phyloP scores from a whole-genome alignment of 2,888 invertebrate genomes.

The Drosophila histrio region DNA sequence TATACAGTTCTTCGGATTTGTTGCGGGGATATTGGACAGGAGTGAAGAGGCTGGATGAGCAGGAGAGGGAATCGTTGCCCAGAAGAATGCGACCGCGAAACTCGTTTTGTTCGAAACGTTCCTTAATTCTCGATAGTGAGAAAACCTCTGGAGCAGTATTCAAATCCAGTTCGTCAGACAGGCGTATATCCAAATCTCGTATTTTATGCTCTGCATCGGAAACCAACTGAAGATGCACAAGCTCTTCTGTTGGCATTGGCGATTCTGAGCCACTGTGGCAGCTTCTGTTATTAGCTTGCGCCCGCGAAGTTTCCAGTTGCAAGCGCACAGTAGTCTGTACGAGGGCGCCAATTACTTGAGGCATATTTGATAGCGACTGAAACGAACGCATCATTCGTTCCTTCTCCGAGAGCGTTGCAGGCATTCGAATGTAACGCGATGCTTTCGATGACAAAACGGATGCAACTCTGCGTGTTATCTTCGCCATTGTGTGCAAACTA shows the following conservation, averaged over 20 bases:
- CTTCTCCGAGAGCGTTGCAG: conserved; percentile 79
- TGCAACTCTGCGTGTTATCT: conserved; percentile 77
- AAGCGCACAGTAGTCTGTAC: conserved; percentile 62
- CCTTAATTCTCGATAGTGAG: conserved; percentile 71
- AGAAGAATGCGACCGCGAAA: conserved; percentile 78
- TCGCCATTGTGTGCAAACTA: conserved; percentile 66
- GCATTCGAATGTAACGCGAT: conserved; percentile 80
- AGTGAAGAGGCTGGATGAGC: conserved; percentile 72
- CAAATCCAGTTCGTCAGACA: conserved; percentile 39
- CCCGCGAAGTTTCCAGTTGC: conserved; percentile 42
- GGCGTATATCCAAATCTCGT: conserved; percentile 73
- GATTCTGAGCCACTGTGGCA: conserved; percentile 6
- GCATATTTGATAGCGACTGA: conserved; percentile 74
- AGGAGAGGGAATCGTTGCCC: conserved; percentile 66
- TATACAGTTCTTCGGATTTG: conserved; percentile 71
- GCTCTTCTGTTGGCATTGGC: conserved; percentile 37
- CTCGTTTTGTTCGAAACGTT: conserved; percentile 81
- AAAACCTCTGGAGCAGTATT: conserved; percentile 63
- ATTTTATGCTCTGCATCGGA: conserved; percentile 77
- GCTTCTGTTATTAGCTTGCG: conserved; percentile 6
- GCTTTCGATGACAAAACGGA: conserved; percentile 76
- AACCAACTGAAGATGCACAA: conserved; percentile 71
- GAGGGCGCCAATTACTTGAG: conserved; percentile 78
- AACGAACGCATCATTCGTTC: conserved; percentile 76
- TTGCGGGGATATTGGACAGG: conserved; percentile 62